Evolutionary conservation across 2,888 invertebrate genomes (phyloP).

Genomic region (Euzophera pinguis): DNA sequence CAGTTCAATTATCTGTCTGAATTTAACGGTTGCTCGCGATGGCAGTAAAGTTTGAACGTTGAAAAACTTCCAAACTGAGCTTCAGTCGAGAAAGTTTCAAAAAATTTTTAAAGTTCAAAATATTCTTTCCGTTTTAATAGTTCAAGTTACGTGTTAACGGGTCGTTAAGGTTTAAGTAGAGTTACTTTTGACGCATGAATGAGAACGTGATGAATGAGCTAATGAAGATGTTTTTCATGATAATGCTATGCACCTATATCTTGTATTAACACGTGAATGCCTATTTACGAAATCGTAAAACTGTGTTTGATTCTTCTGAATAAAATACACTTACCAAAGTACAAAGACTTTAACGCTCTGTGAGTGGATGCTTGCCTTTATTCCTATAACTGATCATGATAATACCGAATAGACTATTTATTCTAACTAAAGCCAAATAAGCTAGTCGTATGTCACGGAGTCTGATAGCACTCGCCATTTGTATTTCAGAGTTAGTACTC

Average conservation of each 20-base stretch:
- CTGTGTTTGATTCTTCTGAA: no score
- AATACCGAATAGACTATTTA: background rate
- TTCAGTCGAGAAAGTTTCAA: conserved; percentile 1
- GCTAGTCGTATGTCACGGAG: background rate
- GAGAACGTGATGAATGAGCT: background rate
- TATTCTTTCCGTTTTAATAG: background rate
- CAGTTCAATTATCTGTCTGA: conserved; percentile 3
- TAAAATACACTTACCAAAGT: no score
- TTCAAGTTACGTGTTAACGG: background rate
- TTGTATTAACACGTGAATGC: no score
- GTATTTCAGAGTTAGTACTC: background rate
- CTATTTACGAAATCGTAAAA: no score
- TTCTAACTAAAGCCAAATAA: background rate
- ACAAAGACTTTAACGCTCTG: no score
- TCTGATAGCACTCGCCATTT: background rate
- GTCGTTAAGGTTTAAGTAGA: background rate
- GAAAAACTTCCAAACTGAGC: background rate
- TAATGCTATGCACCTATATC: no score
- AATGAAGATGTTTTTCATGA: no score
- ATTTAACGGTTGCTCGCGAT: conserved; percentile 1
- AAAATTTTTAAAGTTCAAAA: conserved; percentile 2
- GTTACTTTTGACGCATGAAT: background rate
- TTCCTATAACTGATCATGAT: no score
- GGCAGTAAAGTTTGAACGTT: conserved; percentile 7
- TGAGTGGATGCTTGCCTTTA: no score